These are phyloP conservation scores for Daphoenositta chrysoptera DNA, from an alignment of 2,113 vertebrate species.

Conservation along the genomic window DNA sequence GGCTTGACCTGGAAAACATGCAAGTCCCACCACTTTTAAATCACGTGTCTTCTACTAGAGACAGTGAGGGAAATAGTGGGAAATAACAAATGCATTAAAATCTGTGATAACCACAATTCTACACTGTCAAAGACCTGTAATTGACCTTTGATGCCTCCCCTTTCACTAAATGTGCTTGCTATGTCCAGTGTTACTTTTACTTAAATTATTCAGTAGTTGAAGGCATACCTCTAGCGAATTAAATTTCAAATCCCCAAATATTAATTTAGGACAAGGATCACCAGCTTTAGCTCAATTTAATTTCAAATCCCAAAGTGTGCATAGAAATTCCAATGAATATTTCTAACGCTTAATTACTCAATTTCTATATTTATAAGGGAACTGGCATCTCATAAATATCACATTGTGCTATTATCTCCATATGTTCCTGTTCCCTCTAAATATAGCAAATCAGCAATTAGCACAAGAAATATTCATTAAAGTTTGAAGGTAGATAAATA, in stretches of 20 bases:
- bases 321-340: slow-evolving; percentile 58
- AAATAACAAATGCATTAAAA: neutral
- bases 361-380: slow-evolving; percentile 71
- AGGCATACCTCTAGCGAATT: neutral
- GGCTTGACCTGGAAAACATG: neutral
- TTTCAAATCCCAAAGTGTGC: slow-evolving; percentile 49
- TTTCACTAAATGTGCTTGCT: neutral
- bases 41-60: neutral
- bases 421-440: slow-evolving; percentile 60
- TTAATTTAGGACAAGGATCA: slow-evolving; percentile 48
- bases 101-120: neutral
- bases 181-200: neutral
- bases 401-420: slow-evolving; percentile 68
- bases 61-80: neutral
- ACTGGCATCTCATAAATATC: slow-evolving; percentile 62
- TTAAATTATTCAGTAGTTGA: neutral
- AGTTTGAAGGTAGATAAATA: slow-evolving; percentile 64
- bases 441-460: slow-evolving; percentile 70
- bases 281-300: slow-evolving; percentile 61
- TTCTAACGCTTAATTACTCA: slow-evolving; percentile 64
- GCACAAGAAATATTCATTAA: slow-evolving; percentile 66
- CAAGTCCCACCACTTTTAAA: neutral
- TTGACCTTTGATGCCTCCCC: neutral
- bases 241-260: slow-evolving; percentile 41
- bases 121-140: neutral